phyloP scores from a whole-genome alignment of 2,888 invertebrate genomes.

The Melanophora roralis region DNA sequence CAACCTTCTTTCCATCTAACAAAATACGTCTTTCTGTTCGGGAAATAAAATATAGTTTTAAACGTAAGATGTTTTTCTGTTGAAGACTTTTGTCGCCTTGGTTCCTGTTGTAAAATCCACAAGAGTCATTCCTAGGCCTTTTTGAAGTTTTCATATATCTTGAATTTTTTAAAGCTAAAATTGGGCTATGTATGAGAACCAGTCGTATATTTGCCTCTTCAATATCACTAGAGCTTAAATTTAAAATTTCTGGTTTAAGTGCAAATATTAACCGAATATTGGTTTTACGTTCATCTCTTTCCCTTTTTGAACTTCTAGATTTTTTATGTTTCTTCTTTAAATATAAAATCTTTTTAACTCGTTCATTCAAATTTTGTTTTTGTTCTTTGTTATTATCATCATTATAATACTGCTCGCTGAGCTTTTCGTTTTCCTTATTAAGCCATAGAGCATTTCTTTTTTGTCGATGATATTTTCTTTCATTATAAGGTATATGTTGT shows the following conservation, averaged over 20 bases:
- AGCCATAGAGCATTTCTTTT: not conserved
- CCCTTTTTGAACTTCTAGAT: slow-evolving; percentile 42
- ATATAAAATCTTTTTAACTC: slow-evolving; percentile 27
- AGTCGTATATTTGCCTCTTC: slow-evolving; percentile 74
- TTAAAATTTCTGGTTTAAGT: slow-evolving; percentile 37
- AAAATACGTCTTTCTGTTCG: slow-evolving; percentile 69
- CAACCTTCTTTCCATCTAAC: slow-evolving; percentile 74
- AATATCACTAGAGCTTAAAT: slow-evolving; percentile 65
- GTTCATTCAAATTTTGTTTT: slow-evolving; percentile 14
- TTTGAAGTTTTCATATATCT: slow-evolving; percentile 31
- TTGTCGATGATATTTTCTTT: not conserved
- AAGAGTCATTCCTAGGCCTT: slow-evolving; percentile 25
- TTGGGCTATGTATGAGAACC: slow-evolving; percentile 71
- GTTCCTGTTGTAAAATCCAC: not conserved
- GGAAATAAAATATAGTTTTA: slow-evolving; percentile 73
- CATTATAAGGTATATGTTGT: not conserved
- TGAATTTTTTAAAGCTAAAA: slow-evolving; percentile 63
- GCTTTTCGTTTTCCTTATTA: not conserved
- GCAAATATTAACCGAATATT: slow-evolving; percentile 48
- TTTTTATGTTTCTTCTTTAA: slow-evolving; percentile 44
- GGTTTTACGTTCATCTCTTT: slow-evolving; percentile 41
- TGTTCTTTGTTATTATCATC: not conserved
- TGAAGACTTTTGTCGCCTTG: not conserved
- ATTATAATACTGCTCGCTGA: not conserved
- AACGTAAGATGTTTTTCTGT: slow-evolving; percentile 59